phyloP scores from a whole-genome alignment of 2,888 invertebrate species.

The Chrysotoxum bicinctum region DNA sequence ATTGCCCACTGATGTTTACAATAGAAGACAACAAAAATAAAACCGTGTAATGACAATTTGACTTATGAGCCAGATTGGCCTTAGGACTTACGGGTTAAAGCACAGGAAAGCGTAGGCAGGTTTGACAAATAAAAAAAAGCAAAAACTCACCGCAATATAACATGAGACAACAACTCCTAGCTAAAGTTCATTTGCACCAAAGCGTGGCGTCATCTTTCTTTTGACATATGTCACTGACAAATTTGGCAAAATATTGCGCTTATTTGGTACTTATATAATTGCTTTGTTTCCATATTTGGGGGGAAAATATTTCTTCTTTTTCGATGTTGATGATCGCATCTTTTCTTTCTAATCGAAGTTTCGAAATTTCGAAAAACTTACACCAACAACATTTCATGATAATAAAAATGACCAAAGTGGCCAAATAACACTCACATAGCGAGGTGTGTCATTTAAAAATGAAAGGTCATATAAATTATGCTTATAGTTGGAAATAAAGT shows the following conservation, averaged over 20 bases:
- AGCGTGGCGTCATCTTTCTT: conserved; percentile 23
- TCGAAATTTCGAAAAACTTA: conserved; percentile 19
- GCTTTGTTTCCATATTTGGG: conserved; percentile 10
- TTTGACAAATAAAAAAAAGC: not conserved
- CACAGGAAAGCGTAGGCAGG: conserved; percentile 47
- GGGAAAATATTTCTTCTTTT: conserved; percentile 33
- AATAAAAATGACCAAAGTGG: conserved; percentile 24
- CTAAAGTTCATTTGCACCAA: conserved; percentile 31
- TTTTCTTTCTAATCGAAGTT: conserved; percentile 6
- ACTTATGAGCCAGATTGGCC: conserved; percentile 37
- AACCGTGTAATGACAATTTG: conserved; percentile 45
- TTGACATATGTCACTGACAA: conserved; percentile 2
- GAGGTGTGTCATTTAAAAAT: conserved; percentile 48
- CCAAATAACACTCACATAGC: conserved; percentile 43
- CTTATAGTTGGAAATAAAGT: conserved; percentile 31
- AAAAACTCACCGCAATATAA: not conserved
- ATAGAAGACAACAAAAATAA: conserved; percentile 11
- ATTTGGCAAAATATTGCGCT: conserved; percentile 30
- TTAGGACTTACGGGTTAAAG: conserved; percentile 31
- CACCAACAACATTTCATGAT: not conserved
- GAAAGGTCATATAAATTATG: conserved; percentile 51
- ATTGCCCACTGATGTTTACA: conserved; percentile 50
- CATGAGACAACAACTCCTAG: not conserved
- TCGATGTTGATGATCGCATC: conserved; percentile 32
- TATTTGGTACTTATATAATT: not conserved